These are phyloP conservation scores for Parotocinclus haroldoi DNA, from an alignment of 2,797 vertebrate genomes.

Conservation along the genomic window DNA sequence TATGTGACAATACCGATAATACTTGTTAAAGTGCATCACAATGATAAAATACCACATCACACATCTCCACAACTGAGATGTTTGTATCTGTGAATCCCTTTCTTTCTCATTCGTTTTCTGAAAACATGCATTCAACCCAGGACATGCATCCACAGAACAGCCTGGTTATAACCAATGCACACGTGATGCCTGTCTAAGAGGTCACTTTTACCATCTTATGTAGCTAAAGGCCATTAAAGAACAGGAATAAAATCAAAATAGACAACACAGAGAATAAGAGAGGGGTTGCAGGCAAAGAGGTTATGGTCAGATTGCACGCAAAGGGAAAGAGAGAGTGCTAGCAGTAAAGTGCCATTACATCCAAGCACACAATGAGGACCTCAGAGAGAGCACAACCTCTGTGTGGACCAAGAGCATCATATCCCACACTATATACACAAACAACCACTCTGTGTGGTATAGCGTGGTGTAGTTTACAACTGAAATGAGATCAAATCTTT, in stretches of 20 bases:
- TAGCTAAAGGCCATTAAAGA: slow-evolving; percentile 32
- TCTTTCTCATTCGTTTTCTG: no score
- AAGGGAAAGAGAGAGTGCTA: slow-evolving; percentile 28
- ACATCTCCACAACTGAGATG: no score
- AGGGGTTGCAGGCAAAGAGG: slow-evolving; percentile 22
- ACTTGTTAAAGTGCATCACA: no score
- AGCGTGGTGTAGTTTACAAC: no score
- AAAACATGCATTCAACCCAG: no score
- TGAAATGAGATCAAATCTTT: no score
- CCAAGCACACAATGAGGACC: slow-evolving; percentile 51
- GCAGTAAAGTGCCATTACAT: slow-evolving; percentile 54
- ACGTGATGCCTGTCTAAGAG: no score
- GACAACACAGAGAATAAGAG: slow-evolving; percentile 11
- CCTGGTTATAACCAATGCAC: slow-evolving; percentile 12
- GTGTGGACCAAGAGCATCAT: slow-evolving; percentile 22
- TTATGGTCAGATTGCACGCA: slow-evolving; percentile 24
- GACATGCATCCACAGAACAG: neutral
- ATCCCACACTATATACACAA: slow-evolving; percentile 4
- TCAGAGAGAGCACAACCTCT: slow-evolving; percentile 31
- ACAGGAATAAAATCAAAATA: slow-evolving; percentile 39
- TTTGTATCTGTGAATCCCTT: no score
- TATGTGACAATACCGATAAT: no score
- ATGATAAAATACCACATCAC: no score
- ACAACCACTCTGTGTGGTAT: neutral
- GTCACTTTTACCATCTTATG: slow-evolving; percentile 19